Evolutionary conservation across 1,140 invertebrate genomes (phyloP), one percentile per base, ranked within the genome.

Genomic region (Cryptotermes secundus): DNA sequence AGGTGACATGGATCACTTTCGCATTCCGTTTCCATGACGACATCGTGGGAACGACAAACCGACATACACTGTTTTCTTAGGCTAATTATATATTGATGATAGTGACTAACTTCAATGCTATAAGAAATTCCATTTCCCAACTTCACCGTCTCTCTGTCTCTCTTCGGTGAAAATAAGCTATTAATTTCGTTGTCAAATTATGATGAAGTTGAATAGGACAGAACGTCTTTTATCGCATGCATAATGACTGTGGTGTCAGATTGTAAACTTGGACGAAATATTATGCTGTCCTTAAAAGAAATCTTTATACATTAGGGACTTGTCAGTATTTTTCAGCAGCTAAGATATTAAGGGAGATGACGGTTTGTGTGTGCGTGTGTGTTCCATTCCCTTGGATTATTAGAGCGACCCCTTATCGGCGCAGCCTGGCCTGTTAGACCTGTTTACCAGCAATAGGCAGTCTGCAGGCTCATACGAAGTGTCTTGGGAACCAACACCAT

Each of bases 101-200:
- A n/a, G n/a, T n/a, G n/a, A n/a, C n/a, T n/a, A n/a, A n/a, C n/a
- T n/a, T n/a, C n/a, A n/a, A n/a, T n/a, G n/a, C n/a, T n/a, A n/a
- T n/a, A n/a, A n/a, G n/a, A n/a, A n/a, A n/a, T n/a, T n/a, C n/a
- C n/a, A n/a, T n/a, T n/a, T n/a, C n/a, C n/a, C n/a, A n/a, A n/a
- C n/a, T n/a, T n/a, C n/a, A n/a, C n/a, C n/a, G n/a, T n/a, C n/a
- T n/a, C n/a, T n/a, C n/a, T n/a, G n/a, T n/a, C n/a, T n/a, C n/a
- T n/a, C n/a, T n/a, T n/a, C n/a, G 53, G 19, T 26, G 4, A 59
- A 59, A n/a, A 72, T 14, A 72, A 26, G 26, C 53, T 31, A 72
- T 72, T 72, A 72, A 72, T 72, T 72, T 72, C 31, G 26, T 72
- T 72, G 59, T 72, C n/a, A 72, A n/a, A 72, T 72, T 31, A 72